Evolutionary conservation across 2,797 vertebrate species (phyloP).

Genomic region (Ctenochaetus hawaiiensis): DNA sequence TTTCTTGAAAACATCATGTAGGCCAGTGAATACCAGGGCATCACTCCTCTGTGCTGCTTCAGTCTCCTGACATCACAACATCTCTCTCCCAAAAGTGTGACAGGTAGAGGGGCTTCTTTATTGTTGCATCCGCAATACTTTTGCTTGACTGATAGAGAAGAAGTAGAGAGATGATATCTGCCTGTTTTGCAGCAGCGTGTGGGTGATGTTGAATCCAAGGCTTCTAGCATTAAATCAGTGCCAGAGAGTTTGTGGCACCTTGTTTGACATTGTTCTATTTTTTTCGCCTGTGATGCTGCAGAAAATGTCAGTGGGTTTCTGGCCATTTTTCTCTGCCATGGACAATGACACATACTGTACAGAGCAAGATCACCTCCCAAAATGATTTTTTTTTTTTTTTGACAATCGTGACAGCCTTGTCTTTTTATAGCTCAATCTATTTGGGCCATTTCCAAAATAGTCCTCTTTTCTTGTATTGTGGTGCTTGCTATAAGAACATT

Average conservation of each 20-base stretch:
- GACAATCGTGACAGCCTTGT: slow-evolving; percentile 1
- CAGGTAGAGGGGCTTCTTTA: slow-evolving; percentile 29
- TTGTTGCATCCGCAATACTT: not conserved
- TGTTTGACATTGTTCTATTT: slow-evolving; percentile 33
- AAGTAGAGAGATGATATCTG: not conserved
- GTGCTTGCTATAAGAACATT: slow-evolving; percentile 1
- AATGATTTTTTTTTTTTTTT: slow-evolving; percentile 18
- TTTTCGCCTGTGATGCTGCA: slow-evolving; percentile 7
- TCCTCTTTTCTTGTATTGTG: slow-evolving; percentile 30
- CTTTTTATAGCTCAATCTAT: slow-evolving; percentile 60
- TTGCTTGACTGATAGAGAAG: slow-evolving; percentile 7
- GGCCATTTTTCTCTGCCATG: not conserved
- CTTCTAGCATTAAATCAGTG: not conserved
- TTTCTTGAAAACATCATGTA: slow-evolving; percentile 70
- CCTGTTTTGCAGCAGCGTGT: slow-evolving; percentile 5
- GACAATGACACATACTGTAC: slow-evolving; percentile 6
- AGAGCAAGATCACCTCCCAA: slow-evolving; percentile 14
- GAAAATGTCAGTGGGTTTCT: slow-evolving; percentile 11
- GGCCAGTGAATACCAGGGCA: slow-evolving; percentile 65
- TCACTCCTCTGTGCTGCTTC: slow-evolving; percentile 54
- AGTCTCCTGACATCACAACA: slow-evolving; percentile 57
- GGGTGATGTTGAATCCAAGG: not conserved
- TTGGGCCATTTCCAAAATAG: slow-evolving; percentile 56
- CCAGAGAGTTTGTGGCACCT: not conserved
- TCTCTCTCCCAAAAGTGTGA: slow-evolving; percentile 27